Evolutionary conservation across 2,888 invertebrate species (phyloP), one percentile per base, ranked within the genome.

Genomic region (Priapulus caudatus): DNA sequence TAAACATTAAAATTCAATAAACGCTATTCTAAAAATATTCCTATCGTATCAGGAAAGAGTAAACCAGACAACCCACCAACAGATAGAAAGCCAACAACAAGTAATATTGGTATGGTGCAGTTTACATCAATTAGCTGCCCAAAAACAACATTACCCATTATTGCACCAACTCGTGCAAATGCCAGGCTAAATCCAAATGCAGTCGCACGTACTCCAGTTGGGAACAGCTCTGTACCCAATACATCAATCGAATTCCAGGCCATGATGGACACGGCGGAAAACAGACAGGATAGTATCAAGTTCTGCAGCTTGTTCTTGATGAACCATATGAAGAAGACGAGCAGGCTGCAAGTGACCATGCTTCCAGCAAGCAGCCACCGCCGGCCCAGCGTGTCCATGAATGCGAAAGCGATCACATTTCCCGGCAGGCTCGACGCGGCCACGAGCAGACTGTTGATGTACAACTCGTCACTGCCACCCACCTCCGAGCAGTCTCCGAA

Each of bases 181-280:
- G 87, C 87, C 82, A 88, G 87, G 1, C 87, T 87, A 55, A 90
- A 80, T 43, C 90, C 90, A 57, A 89, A 86, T 58, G 90, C 89
- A 45, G 90, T 90, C 48, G 90, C 89, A 85, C 88, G 81, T 65
- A 91, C 77, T 73, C 86, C 83, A 44, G 91, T 91, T 24, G 91
- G 91, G 71, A 90, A 91, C 56, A 91, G 84, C 75, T 92, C 92
- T 20, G 88, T 88, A 66, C 87, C 86, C 61, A 92, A 79, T 68
- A 91, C 91, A 75, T 90, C 90, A 57, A 91, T 77, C 2, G 90
- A 86, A 50, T 70, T 73, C 65, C 71, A 73, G n/a, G 72, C 71
- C 23, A 71, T 62, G 15, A 68, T 68, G 21, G 70, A 67, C 1
- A 73, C 64, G 2, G 68, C 69, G 23, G 70, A 67, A 61, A 73